A percentile compares a stretch with the other conserved stretches of the same genome.
Evolutionary conservation across 2,888 invertebrate genomes (phyloP).

Genomic region (Barypeithes pellucidus): DNA sequence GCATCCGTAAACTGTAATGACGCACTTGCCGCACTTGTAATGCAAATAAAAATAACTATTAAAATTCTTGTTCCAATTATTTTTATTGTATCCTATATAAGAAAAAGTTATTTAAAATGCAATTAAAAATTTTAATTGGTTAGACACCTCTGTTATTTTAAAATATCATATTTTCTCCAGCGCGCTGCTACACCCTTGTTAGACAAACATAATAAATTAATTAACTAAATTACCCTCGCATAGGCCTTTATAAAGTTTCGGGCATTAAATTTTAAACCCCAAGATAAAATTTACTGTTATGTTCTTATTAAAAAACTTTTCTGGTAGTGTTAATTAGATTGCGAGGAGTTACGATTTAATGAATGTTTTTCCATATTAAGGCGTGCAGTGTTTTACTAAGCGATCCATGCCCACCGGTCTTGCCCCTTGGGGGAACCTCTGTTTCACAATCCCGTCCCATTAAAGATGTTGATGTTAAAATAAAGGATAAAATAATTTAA

Average conservation of each 20-base stretch:
- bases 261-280: constrained; percentile 41
- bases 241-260: constrained; percentile 34
- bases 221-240: constrained; percentile 43
- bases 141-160: constrained; percentile 29
- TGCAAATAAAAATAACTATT: too few relatives aligned
- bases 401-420: too few relatives aligned
- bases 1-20: too few relatives aligned
- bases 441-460: too few relatives aligned
- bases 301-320: constrained; percentile 49
- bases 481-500: too few relatives aligned
- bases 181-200: constrained; percentile 32
- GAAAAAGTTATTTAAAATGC: constrained; percentile 16
- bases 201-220: constrained; percentile 48
- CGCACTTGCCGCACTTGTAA: too few relatives aligned
- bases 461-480: too few relatives aligned
- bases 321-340: constrained; percentile 43
- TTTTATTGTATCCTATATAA: neutral
- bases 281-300: constrained; percentile 48
- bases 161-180: constrained; percentile 39
- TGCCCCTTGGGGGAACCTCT: too few relatives aligned
- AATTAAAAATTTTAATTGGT: constrained; percentile 22
- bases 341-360: constrained; percentile 14
- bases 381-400: too few relatives aligned
- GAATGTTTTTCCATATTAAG: neutral
- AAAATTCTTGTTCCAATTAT: too few relatives aligned